Percentiles rank a stretch among this genome's conserved stretches.
phyloP scores from a whole-genome alignment of 2,113 vertebrate genomes.

The Alces alces region DNA sequence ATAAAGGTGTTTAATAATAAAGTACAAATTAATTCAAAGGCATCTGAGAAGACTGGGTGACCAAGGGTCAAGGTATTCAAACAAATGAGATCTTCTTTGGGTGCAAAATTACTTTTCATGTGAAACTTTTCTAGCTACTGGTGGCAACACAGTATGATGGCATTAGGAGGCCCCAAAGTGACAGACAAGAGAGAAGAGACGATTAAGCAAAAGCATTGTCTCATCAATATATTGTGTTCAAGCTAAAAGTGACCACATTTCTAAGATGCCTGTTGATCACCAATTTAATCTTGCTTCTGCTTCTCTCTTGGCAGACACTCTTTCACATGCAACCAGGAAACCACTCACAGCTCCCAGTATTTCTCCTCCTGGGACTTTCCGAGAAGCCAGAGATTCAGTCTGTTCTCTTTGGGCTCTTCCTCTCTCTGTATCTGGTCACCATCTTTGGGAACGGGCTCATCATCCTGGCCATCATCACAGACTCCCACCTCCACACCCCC shows the following conservation, averaged over 20 bases:
- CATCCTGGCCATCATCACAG: background rate
- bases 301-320: background rate
- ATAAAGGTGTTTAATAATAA: background rate
- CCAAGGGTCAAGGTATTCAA: background rate
- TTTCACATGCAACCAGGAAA: background rate
- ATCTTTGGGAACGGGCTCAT: background rate
- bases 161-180: background rate
- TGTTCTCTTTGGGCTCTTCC: background rate
- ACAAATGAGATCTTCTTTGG: background rate
- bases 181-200: background rate
- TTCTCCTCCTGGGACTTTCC: slow-evolving; percentile 33
- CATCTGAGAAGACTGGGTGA: background rate
- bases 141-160: background rate
- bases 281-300: background rate
- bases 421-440: background rate
- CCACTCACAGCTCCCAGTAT: background rate
- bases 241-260: too few species aligned
- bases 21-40: background rate
- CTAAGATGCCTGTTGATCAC: background rate
- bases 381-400: background rate
- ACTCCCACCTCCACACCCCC: background rate
- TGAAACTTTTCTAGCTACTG: background rate
- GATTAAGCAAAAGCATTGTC: background rate
- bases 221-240: background rate
- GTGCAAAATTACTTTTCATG: background rate